Evolutionary conservation across 92 coral and sea anemone genomes (phyloP).

Genomic region (Zoanthus sociatus): DNA sequence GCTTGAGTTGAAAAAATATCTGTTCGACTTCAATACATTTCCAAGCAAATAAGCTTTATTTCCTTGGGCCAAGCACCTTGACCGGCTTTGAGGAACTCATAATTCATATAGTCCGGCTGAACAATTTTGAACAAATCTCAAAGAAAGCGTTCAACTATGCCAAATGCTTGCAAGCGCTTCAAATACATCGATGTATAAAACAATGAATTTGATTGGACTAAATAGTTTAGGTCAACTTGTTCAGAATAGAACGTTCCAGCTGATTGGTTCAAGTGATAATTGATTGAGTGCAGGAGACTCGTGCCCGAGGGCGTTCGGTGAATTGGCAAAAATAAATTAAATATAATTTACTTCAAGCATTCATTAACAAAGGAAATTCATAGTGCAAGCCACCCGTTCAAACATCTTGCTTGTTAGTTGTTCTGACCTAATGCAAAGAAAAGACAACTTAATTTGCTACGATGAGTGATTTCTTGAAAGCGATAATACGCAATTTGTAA

Average conservation of each 20-base stretch:
- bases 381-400: background rate
- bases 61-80: slow-evolving; percentile 8
- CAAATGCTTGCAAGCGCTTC: slow-evolving; percentile 44
- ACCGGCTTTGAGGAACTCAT: slow-evolving; percentile 19
- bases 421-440: background rate
- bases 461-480: slow-evolving; percentile 3
- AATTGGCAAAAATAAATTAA: background rate
- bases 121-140: slow-evolving; percentile 42
- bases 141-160: slow-evolving; percentile 32
- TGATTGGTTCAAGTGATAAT: slow-evolving; percentile 34
- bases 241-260: slow-evolving; percentile 33
- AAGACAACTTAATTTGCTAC: background rate
- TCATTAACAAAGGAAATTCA: background rate
- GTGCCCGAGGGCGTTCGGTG: slow-evolving; percentile 10
- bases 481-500: background rate
- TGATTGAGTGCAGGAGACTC: background rate
- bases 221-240: slow-evolving; percentile 20
- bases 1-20: background rate
- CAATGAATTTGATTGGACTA: slow-evolving; percentile 26
- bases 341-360: background rate
- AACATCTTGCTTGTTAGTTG: background rate
- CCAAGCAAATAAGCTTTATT: slow-evolving; percentile 7
- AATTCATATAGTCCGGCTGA: slow-evolving; percentile 27
- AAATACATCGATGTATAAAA: slow-evolving; percentile 14
- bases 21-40: slow-evolving; percentile 37